Conservation (phyloP, 2,888 invertebrate species). For the Spialia ferax region DNA sequence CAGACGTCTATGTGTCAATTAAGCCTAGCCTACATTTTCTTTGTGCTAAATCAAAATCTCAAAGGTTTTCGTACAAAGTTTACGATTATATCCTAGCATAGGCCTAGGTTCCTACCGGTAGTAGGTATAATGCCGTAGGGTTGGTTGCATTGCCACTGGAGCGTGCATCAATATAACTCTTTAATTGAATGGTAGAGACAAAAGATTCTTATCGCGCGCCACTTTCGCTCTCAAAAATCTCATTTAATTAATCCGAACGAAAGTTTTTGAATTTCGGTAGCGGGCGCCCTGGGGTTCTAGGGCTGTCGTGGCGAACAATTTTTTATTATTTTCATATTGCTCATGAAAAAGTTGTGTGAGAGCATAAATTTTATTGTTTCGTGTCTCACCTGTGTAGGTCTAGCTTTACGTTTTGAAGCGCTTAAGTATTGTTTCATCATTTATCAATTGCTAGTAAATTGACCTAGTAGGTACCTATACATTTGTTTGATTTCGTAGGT, state of each 20-base stretch:
- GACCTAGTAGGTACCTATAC: too few relatives aligned
- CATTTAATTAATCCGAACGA: slow-evolving; percentile 66
- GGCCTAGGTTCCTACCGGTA: too few relatives aligned
- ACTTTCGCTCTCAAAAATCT: slow-evolving; percentile 50
- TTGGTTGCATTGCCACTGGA: slow-evolving; percentile 21
- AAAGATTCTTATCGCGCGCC: slow-evolving; percentile 46
- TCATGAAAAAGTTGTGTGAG: background rate
- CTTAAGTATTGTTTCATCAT: too few relatives aligned
- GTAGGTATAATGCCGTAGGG: background rate
- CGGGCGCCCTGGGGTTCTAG: slow-evolving; percentile 39
- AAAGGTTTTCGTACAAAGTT: too few relatives aligned
- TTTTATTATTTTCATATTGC: background rate
- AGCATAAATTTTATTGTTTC: background rate
- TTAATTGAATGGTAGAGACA: slow-evolving; percentile 49
- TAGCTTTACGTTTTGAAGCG: too few relatives aligned
- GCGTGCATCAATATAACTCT: slow-evolving; percentile 29
- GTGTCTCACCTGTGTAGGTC: too few relatives aligned
- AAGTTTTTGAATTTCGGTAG: slow-evolving; percentile 55
- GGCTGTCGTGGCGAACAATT: slow-evolving; percentile 24
- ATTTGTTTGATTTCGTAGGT: too few relatives aligned
- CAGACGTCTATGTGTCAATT: too few relatives aligned
- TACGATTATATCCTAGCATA: too few relatives aligned
- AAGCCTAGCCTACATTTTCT: too few relatives aligned
- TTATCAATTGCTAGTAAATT: too few relatives aligned
- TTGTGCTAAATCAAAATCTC: too few relatives aligned